Evolutionary conservation across 2,888 invertebrate species (phyloP).

Genomic region (Pollenia angustigena): DNA sequence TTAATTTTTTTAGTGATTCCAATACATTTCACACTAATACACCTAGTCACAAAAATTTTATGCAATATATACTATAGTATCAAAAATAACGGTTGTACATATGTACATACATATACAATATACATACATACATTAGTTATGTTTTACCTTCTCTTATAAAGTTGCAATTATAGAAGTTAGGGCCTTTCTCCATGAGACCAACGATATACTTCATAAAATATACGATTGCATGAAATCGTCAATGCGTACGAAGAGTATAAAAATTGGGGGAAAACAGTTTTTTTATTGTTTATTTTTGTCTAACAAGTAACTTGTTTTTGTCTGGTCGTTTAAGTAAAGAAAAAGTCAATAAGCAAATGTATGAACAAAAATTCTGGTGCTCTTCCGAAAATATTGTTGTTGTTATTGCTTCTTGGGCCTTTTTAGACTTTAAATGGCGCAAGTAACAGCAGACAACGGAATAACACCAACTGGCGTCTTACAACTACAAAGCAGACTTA

Average conservation of each 20-base stretch:
- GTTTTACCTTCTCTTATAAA: too few species aligned
- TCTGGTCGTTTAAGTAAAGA: slow-evolving; percentile 25
- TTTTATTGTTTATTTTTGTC: slow-evolving; percentile 36
- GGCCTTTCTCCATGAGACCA: too few species aligned
- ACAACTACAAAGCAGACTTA: slow-evolving; percentile 15
- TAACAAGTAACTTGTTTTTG: slow-evolving; percentile 56
- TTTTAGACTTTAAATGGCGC: slow-evolving; percentile 11
- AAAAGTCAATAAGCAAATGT: background rate
- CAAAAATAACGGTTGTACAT: too few species aligned
- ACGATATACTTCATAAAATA: background rate
- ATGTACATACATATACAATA: too few species aligned
- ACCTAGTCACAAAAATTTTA: too few species aligned
- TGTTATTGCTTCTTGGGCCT: slow-evolving; percentile 16
- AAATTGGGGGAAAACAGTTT: slow-evolving; percentile 34
- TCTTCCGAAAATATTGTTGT: slow-evolving; percentile 44
- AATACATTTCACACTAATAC: too few species aligned
- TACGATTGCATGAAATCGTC: slow-evolving; percentile 12
- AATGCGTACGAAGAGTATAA: slow-evolving; percentile 9
- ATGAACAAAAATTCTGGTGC: background rate
- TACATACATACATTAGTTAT: too few species aligned
- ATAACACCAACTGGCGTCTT: slow-evolving; percentile 49
- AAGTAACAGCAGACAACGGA: slow-evolving; percentile 53
- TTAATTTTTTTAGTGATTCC: too few species aligned
- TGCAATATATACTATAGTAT: too few species aligned
- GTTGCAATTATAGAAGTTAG: too few species aligned